Base-by-base conservation (phyloP, 2,113 vertebrate genomes). In the Larimichthys polyactis region DNA sequence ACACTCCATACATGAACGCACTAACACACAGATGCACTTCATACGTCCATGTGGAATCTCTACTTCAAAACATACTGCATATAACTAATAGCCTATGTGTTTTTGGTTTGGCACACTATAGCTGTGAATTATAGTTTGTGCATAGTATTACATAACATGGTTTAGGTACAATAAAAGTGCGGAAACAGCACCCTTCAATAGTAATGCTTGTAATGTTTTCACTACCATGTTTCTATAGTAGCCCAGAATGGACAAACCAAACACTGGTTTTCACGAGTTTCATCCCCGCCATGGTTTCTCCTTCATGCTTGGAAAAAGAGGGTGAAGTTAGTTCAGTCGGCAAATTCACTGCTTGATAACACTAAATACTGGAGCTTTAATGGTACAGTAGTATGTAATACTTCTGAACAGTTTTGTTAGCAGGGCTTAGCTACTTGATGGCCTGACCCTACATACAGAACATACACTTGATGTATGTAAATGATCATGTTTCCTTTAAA, bases 121-220 rank as follows among this genome's bases (percentile, higher is more conserved):
- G 32, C 59, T 57, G 55, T 20, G 55, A 20, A 57, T 79, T 82
- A 69, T 69, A 60, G 62, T 29, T 77, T 48, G 17, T 46, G 73
- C 43, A 63, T 74, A 12, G 49, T 60, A 44, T 52, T 63, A 75
- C 43, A 59, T 20, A 71, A 63, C n/a, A 68, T 15, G 22, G 66
- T 20, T 71, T 71, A 29, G 36, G 60, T 63, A 32, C 43, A 63
- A 54, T 74, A 49, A 36, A 64, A 62, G 57, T 59, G 14, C 74
- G 85, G 67, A 72, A 84, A 54, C 67, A 75, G 78, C 84, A 63
- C 0, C 64, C 59, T 5, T 51, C 4, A 71, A 66, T 22, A 27
- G 58, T 36, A 8, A 36, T 51, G 59, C 60, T 73, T 78, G 59
- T 49, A 57, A 81, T 62, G 86, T 22, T 75, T 27, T 14, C 12